phyloP scores from a whole-genome alignment of 2,888 invertebrate genomes.

The Ischnura elegans region DNA sequence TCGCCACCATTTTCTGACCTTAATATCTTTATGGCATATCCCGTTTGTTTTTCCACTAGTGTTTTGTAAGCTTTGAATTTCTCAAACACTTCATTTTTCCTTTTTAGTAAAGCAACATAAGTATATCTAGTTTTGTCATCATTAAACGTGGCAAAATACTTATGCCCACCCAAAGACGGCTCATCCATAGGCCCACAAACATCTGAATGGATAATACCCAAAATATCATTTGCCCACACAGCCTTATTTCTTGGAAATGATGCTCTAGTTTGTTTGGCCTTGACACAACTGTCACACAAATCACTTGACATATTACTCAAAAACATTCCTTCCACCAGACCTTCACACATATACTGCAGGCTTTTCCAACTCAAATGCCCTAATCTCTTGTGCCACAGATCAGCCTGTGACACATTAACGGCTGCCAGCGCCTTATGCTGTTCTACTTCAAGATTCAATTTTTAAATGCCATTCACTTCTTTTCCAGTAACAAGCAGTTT shows the following conservation, averaged over 20 bases:
- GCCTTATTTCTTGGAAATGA: neutral
- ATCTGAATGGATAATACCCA: neutral
- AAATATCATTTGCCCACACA: neutral
- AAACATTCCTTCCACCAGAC: neutral
- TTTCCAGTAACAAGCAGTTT: neutral
- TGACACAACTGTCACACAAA: slow-evolving; percentile 27
- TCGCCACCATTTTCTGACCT: slow-evolving; percentile 72
- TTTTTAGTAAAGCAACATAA: slow-evolving; percentile 68
- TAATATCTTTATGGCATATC: slow-evolving; percentile 71
- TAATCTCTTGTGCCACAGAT: neutral
- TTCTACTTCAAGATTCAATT: neutral
- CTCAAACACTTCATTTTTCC: slow-evolving; percentile 71
- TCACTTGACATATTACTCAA: neutral
- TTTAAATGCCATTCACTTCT: neutral
- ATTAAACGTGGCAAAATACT: slow-evolving; percentile 70
- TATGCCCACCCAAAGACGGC: slow-evolving; percentile 62
- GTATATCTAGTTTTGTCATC: slow-evolving; percentile 70
- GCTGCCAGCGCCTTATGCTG: neutral
- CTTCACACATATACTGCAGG: neutral
- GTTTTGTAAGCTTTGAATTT: slow-evolving; percentile 71
- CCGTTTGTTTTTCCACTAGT: slow-evolving; percentile 70
- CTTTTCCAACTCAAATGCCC: neutral
- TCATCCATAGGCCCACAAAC: slow-evolving; percentile 69
- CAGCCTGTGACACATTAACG: neutral
- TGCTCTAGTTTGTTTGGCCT: neutral